Conservation (phyloP, 2,113 vertebrate species). For the Xiphophorus couchianus region DNA sequence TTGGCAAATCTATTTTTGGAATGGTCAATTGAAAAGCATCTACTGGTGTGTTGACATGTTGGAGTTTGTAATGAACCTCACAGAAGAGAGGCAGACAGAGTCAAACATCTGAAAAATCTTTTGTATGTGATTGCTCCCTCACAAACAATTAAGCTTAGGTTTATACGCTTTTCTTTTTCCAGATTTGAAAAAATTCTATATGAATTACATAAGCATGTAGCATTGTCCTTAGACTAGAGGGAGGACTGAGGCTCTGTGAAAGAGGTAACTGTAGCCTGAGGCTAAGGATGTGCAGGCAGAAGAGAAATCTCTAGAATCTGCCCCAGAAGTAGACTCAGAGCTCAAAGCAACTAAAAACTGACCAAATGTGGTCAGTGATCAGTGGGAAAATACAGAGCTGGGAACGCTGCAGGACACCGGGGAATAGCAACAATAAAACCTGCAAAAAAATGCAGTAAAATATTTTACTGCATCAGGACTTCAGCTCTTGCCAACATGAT, state of each 20-base stretch:
- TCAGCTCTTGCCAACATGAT: no score
- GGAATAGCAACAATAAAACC: conserved; percentile 52
- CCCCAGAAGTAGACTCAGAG: conserved; percentile 64
- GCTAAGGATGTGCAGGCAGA: conserved; percentile 70
- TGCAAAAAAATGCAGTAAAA: background rate
- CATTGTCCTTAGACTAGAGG: conserved; percentile 13
- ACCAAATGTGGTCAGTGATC: conserved; percentile 60
- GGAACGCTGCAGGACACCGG: conserved; percentile 59
- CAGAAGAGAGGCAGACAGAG: no score
- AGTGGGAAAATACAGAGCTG: conserved; percentile 66
- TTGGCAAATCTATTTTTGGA: no score
- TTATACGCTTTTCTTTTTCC: background rate
- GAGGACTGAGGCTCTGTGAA: conserved; percentile 30
- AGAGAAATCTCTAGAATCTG: conserved; percentile 69
- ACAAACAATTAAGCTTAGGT: background rate
- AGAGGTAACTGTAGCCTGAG: conserved; percentile 53
- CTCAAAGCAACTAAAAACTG: conserved; percentile 36
- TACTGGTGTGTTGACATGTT: no score
- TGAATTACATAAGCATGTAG: background rate
- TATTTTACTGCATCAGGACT: background rate
- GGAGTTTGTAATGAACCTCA: no score
- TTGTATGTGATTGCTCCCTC: background rate
- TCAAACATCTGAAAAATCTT: background rate
- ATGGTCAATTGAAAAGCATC: no score
- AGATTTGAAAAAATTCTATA: background rate